A percentile compares a stretch with the other conserved stretches of the same genome.
Conservation (phyloP, 2,888 invertebrate genomes). For the Luffia ferchaultella region DNA sequence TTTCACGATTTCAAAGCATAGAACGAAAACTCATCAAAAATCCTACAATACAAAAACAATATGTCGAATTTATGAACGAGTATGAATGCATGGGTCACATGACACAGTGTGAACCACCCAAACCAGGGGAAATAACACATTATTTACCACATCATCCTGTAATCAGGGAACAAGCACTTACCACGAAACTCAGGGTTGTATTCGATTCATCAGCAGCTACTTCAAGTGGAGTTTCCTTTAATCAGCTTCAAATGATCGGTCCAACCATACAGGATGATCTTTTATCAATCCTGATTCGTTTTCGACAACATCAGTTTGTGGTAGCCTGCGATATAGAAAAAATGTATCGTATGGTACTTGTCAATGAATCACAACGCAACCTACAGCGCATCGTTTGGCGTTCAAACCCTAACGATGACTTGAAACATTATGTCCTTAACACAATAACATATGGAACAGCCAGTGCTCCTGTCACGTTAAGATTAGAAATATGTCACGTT, state of each 20-base stretch:
- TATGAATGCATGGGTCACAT: neutral
- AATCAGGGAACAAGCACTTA: neutral
- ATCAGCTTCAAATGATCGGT: conserved; percentile 15
- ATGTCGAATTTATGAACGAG: neutral
- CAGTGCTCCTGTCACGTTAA: conserved; percentile 16
- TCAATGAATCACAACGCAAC: conserved; percentile 15
- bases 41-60: neutral
- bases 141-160: neutral
- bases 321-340: conserved; percentile 17
- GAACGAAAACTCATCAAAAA: conserved; percentile 3
- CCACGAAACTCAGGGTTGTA: neutral
- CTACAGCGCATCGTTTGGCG: conserved; percentile 20
- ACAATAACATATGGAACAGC: conserved; percentile 18
- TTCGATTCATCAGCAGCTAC: neutral
- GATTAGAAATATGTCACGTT: too few species aligned
- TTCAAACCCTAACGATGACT: conserved; percentile 7
- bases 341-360: conserved; percentile 16
- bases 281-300: conserved; percentile 16
- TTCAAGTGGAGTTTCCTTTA: neutral
- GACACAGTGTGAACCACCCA: neutral
- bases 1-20: neutral
- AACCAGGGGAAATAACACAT: neutral
- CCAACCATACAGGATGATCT: conserved; percentile 18
- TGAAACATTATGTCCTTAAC: conserved; percentile 11
- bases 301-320: conserved; percentile 15